Percentiles rank a stretch among this genome's conserved stretches.
phyloP scores from a whole-genome alignment of 2,113 vertebrate species.

The Cranoglanis bouderius region DNA sequence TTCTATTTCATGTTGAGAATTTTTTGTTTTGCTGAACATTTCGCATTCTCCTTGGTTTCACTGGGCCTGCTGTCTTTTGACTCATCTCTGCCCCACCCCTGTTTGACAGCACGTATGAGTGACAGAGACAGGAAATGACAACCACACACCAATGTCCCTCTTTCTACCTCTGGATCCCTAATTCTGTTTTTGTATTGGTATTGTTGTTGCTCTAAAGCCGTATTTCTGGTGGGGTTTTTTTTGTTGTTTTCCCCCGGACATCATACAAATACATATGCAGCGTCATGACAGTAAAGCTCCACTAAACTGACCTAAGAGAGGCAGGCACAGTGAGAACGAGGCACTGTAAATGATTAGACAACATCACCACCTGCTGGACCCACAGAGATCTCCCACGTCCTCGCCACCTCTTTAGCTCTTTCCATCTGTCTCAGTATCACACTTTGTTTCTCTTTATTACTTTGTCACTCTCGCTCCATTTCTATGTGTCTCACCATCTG shows the following conservation, averaged over 20 bases:
- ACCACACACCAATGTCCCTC: neutral
- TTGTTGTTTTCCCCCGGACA: neutral
- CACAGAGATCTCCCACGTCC: neutral
- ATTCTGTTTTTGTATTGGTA: neutral
- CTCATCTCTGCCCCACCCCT: conserved; percentile 19
- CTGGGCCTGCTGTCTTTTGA: neutral
- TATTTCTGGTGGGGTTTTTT: neutral
- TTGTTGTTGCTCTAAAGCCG: neutral
- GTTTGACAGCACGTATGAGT: neutral
- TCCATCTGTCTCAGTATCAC: conserved; percentile 9
- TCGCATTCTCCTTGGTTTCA: neutral
- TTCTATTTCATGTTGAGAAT: neutral
- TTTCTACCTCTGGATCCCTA: neutral
- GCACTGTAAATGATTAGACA: neutral
- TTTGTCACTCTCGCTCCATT: neutral
- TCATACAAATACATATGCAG: neutral
- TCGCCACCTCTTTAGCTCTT: neutral
- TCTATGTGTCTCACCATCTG: conserved; percentile 24
- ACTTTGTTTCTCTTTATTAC: conserved; percentile 2
- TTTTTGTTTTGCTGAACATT: conserved; percentile 5
- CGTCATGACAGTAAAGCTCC: neutral
- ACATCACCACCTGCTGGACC: conserved; percentile 21
- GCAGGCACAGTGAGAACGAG: neutral
- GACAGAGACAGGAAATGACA: neutral
- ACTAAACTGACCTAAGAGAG: neutral